A percentile compares a stretch with the other conserved stretches of the same genome.
These are phyloP conservation scores for Parnassius mnemosyne DNA, from an alignment of 2,888 invertebrate species.

Conservation along the genomic window DNA sequence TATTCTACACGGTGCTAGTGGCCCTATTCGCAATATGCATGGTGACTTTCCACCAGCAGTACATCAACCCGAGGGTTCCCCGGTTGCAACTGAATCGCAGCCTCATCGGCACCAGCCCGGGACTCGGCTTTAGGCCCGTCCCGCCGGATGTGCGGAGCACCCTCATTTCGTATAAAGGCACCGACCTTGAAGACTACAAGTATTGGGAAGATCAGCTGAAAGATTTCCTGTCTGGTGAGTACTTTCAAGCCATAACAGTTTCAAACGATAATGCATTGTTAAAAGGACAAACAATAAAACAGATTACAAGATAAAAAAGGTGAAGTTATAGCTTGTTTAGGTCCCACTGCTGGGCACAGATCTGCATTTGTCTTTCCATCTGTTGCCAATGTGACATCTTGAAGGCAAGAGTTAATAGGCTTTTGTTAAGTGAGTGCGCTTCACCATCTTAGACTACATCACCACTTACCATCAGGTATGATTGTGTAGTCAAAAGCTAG, in stretches of 20 bases:
- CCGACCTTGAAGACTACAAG: slow-evolving; percentile 86
- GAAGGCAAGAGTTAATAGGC: too few relatives aligned
- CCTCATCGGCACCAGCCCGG: slow-evolving; percentile 96
- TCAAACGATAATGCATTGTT: too few relatives aligned
- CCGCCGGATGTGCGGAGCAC: slow-evolving; percentile 96
- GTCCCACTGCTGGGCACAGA: too few relatives aligned
- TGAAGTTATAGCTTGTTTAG: too few relatives aligned
- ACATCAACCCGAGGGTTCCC: slow-evolving; percentile 93
- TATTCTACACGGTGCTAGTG: slow-evolving; percentile 93
- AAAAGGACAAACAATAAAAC: too few relatives aligned
- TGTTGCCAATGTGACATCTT: too few relatives aligned
- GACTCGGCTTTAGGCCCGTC: slow-evolving; percentile 96
- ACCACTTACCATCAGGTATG: too few relatives aligned
- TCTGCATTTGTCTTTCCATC: too few relatives aligned
- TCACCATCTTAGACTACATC: too few relatives aligned
- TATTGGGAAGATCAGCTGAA: slow-evolving; percentile 90
- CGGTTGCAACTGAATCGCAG: slow-evolving; percentile 91
- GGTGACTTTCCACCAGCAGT: slow-evolving; percentile 94
- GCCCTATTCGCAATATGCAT: slow-evolving; percentile 95
- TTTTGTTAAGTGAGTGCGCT: too few relatives aligned
- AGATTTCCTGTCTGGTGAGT: slow-evolving; percentile 88
- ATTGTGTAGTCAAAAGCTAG: too few relatives aligned
- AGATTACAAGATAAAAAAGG: too few relatives aligned
- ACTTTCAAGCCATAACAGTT: background rate
- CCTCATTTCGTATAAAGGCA: slow-evolving; percentile 95